Percentiles rank a stretch among this genome's conserved stretches.
Evolutionary conservation across 64 coral and sea anemone species (phyloP).

Genomic region (Pachyseris speciosa): DNA sequence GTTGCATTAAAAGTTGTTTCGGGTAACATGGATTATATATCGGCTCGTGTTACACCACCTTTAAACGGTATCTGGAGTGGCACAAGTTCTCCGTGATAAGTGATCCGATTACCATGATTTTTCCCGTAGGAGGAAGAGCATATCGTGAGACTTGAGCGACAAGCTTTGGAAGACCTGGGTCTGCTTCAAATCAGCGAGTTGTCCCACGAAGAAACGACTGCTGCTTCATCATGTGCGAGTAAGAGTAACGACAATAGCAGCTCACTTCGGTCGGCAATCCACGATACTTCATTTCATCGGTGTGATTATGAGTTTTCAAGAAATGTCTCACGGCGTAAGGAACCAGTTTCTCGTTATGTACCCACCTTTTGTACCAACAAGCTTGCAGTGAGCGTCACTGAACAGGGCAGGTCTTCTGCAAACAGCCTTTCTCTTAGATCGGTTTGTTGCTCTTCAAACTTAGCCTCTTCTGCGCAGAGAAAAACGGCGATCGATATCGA

Average conservation of each 20-base stretch:
- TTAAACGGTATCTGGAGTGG: no score
- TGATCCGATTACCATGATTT: no score
- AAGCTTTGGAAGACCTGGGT: constrained; percentile 21
- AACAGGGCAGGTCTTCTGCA: not conserved
- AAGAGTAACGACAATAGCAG: not conserved
- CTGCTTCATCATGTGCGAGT: not conserved
- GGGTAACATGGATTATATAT: no score
- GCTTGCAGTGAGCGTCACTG: not conserved
- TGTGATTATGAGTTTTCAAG: not conserved
- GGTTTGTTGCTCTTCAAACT: not conserved
- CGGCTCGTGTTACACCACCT: no score
- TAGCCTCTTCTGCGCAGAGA: not conserved
- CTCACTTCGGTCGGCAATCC: not conserved
- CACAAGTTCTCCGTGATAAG: no score
- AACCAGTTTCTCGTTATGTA: not conserved
- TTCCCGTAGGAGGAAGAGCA: not conserved
- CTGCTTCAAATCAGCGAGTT: not conserved
- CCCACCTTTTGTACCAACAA: not conserved
- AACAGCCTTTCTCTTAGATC: constrained; percentile 6
- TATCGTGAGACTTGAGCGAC: not conserved
- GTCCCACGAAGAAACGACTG: not conserved
- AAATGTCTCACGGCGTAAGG: not conserved
- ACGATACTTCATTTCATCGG: not conserved
- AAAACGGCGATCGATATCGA: not conserved
- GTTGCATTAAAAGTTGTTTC: no score